Evolutionary conservation across 2,888 invertebrate genomes (phyloP).

Genomic region (Papilio elwesi): DNA sequence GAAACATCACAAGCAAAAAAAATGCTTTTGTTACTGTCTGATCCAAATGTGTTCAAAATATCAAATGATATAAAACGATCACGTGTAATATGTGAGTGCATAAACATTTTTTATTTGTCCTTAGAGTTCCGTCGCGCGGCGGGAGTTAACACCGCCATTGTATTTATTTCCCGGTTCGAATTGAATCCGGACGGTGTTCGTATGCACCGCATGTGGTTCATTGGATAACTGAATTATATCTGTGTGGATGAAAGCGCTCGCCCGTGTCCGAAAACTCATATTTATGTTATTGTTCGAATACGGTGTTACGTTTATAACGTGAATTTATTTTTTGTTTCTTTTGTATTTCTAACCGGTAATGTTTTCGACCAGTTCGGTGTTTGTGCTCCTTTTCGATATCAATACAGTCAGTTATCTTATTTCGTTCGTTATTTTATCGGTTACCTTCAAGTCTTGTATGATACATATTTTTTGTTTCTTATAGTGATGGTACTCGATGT

Average conservation of each 20-base stretch:
- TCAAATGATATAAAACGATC: conserved; percentile 43
- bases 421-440: conserved; percentile 6
- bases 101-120: conserved; percentile 61
- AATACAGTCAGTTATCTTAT: not conserved
- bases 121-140: conserved; percentile 67
- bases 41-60: conserved; percentile 37
- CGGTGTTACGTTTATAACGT: conserved; percentile 44
- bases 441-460: not conserved
- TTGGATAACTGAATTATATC: conserved; percentile 76
- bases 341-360: conserved; percentile 17
- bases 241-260: conserved; percentile 62
- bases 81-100: conserved; percentile 49
- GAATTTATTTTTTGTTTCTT: conserved; percentile 34
- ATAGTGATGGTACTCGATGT: not conserved
- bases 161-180: conserved; percentile 66
- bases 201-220: conserved; percentile 74
- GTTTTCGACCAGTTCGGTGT: conserved; percentile 9
- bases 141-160: conserved; percentile 68
- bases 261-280: conserved; percentile 51
- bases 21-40: conserved; percentile 46
- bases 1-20: conserved; percentile 19
- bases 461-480: not conserved
- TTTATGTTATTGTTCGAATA: conserved; percentile 61
- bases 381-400: conserved; percentile 2
- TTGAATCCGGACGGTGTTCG: conserved; percentile 60